phyloP scores from a whole-genome alignment of 2,113 vertebrate species.

The Anseranas semipalmata region DNA sequence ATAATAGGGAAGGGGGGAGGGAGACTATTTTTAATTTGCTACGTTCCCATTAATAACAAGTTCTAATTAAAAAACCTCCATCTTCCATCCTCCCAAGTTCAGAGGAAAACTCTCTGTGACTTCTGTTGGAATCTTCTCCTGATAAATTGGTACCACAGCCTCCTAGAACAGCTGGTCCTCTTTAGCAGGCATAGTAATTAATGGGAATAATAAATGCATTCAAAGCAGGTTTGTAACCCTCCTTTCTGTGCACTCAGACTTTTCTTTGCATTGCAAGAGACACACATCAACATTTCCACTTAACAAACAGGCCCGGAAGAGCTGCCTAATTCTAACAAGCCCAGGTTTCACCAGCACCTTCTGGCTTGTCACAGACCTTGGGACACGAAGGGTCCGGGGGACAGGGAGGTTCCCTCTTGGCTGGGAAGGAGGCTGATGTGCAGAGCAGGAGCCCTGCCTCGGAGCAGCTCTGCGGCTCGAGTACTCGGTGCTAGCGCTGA shows the following conservation, averaged over 20 bases:
- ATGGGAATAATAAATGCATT: slow-evolving; percentile 74
- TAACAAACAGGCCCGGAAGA: slow-evolving; percentile 31
- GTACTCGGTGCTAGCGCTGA: background rate
- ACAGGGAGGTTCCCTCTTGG: background rate
- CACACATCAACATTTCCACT: slow-evolving; percentile 50
- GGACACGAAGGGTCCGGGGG: background rate
- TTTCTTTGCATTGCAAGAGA: slow-evolving; percentile 54
- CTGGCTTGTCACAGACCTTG: background rate
- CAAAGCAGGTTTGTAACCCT: slow-evolving; percentile 63
- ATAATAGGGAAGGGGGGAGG: slow-evolving; percentile 66
- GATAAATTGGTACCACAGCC: slow-evolving; percentile 70
- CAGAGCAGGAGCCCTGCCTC: background rate
- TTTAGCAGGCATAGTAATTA: slow-evolving; percentile 77
- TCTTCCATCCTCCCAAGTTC: slow-evolving; percentile 75
- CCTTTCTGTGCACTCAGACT: slow-evolving; percentile 40
- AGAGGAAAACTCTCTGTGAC: slow-evolving; percentile 63
- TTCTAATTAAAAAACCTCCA: slow-evolving; percentile 81
- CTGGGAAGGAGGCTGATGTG: background rate
- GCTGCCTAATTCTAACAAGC: background rate
- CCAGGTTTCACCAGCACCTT: background rate
- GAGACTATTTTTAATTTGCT: slow-evolving; percentile 82
- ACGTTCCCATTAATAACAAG: slow-evolving; percentile 80
- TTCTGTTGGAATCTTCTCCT: slow-evolving; percentile 68
- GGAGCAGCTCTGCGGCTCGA: background rate
- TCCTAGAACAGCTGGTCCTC: slow-evolving; percentile 75